Conservation (phyloP, 2,113 vertebrate species). For the Equus quagga region DNA sequence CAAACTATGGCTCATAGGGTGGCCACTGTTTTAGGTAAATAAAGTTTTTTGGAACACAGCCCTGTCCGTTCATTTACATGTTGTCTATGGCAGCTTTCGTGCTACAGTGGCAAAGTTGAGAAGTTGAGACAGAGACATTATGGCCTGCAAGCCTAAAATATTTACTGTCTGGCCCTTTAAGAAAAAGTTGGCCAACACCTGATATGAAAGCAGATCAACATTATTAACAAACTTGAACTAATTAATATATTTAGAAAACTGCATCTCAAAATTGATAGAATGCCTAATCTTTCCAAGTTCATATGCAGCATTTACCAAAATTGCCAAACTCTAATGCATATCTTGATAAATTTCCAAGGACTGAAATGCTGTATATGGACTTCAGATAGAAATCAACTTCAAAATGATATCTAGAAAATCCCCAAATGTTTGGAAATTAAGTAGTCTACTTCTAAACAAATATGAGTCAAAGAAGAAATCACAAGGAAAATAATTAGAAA, state of each 20-base stretch:
- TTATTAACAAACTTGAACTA: neutral
- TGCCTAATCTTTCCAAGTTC: neutral
- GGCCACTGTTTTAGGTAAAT: neutral
- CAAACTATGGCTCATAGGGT: neutral
- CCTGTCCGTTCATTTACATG: neutral
- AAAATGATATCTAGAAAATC: neutral
- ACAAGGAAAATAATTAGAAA: conserved; percentile 27
- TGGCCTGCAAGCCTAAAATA: neutral
- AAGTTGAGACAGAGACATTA: neutral
- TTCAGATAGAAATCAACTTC: conserved; percentile 1
- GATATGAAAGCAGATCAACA: neutral
- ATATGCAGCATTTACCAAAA: neutral
- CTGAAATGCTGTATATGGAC: neutral
- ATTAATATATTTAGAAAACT: neutral
- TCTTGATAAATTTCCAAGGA: conserved; percentile 6
- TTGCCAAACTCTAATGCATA: neutral
- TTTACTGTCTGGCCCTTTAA: neutral
- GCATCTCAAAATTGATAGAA: neutral
- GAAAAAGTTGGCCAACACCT: neutral
- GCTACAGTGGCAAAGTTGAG: neutral
- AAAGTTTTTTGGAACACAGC: neutral
- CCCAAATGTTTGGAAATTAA: conserved; percentile 1
- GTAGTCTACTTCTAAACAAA: neutral
- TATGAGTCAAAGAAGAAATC: neutral
- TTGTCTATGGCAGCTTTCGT: neutral